These are phyloP conservation scores for Microcebus ravelobensis DNA, from an alignment of 2,113 vertebrate genomes.

Conservation along the genomic window DNA sequence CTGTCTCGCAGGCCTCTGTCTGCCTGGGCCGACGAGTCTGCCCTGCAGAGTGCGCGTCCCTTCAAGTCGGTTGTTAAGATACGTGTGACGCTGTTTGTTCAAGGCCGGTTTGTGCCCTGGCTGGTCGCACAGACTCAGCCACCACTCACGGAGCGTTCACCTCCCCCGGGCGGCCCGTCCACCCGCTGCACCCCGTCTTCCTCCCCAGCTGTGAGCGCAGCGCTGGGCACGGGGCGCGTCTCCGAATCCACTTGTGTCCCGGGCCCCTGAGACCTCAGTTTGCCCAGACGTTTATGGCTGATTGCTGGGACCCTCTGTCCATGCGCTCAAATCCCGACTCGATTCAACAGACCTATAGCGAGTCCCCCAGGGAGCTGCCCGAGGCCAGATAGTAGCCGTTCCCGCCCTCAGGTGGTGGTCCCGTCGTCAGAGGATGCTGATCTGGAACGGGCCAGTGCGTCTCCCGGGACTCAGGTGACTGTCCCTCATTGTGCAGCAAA, in stretches of 20 bases:
- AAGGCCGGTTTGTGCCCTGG: background rate
- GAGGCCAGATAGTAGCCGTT: rapidly evolving
- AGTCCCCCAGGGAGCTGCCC: background rate
- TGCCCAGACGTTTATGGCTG: background rate
- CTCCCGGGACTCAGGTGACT: background rate
- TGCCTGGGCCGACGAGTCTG: background rate
- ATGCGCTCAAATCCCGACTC: background rate
- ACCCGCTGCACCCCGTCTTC: rapidly evolving
- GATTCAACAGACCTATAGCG: rapidly evolving
- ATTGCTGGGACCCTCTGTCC: background rate
- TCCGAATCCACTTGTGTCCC: background rate
- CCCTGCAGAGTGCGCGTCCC: background rate
- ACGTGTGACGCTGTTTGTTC: background rate
- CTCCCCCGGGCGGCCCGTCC: rapidly evolving
- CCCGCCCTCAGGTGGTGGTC: background rate
- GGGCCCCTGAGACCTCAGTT: rapidly evolving
- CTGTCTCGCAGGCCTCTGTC: no score
- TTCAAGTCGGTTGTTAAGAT: background rate
- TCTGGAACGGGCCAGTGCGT: background rate
- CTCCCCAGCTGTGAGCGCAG: rapidly evolving
- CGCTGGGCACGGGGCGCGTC: rapidly evolving
- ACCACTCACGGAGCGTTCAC: rapidly evolving
- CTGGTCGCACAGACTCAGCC: background rate
- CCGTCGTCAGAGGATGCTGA: no score
- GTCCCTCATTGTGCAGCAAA: no score